Evolutionary conservation across 64 coral and sea anemone species (phyloP).

Genomic region (Stichodactyla mertensii): DNA sequence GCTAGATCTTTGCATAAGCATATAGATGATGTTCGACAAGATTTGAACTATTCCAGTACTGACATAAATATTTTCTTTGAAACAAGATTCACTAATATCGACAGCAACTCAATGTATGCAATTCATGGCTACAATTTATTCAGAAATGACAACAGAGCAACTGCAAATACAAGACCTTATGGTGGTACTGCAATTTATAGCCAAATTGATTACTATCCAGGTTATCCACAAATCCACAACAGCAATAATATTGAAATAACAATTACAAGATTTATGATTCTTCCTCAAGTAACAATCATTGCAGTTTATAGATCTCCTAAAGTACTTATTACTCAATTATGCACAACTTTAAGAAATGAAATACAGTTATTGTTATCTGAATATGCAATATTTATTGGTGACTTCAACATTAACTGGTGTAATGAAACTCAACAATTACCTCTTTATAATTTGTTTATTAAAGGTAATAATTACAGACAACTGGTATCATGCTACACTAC

Average conservation of each 20-base stretch:
- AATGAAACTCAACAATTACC: background rate
- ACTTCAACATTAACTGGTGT: constrained; percentile 29
- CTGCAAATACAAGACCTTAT: constrained; percentile 42
- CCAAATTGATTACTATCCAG: constrained; percentile 22
- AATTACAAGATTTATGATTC: constrained; percentile 1
- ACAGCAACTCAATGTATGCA: constrained; percentile 54
- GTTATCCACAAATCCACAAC: constrained; percentile 34
- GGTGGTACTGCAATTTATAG: constrained; percentile 53
- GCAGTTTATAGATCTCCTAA: constrained; percentile 42
- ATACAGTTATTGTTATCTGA: background rate
- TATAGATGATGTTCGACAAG: constrained; percentile 31
- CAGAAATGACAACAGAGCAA: constrained; percentile 47
- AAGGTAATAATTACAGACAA: background rate
- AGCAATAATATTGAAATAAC: background rate
- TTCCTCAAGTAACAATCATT: constrained; percentile 22
- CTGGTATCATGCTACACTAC: constrained; percentile 9
- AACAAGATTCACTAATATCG: constrained; percentile 28
- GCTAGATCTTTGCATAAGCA: constrained; percentile 50
- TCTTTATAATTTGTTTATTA: constrained; percentile 31
- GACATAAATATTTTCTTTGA: constrained; percentile 34
- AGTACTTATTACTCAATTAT: constrained; percentile 35
- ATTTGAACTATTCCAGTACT: constrained; percentile 38
- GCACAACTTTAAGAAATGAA: background rate
- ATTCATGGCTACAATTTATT: constrained; percentile 49
- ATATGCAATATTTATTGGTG: constrained; percentile 14